phyloP scores from a whole-genome alignment of 2,797 vertebrate genomes.

The Paguma larvata region DNA sequence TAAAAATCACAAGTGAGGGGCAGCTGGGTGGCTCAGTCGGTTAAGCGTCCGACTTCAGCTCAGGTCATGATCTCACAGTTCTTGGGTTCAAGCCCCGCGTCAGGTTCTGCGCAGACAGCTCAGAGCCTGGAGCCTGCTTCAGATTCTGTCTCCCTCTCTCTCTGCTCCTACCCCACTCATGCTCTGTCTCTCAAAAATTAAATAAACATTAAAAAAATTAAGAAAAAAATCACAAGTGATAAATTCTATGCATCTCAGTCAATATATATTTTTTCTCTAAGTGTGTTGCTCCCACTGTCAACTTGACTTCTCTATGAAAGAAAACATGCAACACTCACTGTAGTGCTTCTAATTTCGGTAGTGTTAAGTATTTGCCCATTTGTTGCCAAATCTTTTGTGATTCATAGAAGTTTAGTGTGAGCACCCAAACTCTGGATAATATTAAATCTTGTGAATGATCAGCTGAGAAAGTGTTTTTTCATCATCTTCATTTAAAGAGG shows the following conservation, averaged over 20 bases:
- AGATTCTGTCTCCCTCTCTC: no score
- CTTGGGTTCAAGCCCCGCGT: no score
- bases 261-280: not conserved
- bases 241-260: not conserved
- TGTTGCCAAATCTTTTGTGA: constrained; percentile 32
- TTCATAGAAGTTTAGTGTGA: constrained; percentile 35
- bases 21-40: no score
- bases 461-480: constrained; percentile 2
- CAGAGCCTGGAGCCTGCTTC: no score
- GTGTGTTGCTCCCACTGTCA: not conserved
- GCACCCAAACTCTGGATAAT: not conserved
- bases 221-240: not conserved
- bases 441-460: constrained; percentile 7
- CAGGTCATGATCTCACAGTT: no score
- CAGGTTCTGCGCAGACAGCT: no score
- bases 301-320: constrained; percentile 11
- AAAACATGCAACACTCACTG: not conserved
- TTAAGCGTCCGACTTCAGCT: no score
- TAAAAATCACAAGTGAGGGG: not conserved
- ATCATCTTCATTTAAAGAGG: constrained; percentile 21
- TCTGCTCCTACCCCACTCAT: no score
- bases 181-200: no score
- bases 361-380: not conserved
- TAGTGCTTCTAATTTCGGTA: not conserved
- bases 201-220: no score